A percentile compares a stretch with the other conserved stretches of the same genome.
Conservation (phyloP, 2,797 vertebrate genomes). For the Diplodus sargus region DNA sequence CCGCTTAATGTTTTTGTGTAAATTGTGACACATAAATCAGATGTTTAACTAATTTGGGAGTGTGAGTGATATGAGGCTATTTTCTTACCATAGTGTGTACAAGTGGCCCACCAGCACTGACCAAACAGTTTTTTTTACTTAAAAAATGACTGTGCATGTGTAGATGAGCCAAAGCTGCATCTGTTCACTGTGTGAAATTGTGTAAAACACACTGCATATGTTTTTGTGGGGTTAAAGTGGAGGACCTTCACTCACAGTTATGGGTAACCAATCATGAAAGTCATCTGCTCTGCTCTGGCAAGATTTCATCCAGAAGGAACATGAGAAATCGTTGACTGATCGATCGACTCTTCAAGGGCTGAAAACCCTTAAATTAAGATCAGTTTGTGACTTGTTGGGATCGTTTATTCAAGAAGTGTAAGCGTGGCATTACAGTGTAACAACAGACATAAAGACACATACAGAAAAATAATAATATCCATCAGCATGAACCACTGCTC, state of each 20-base stretch:
- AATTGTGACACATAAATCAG: constrained; percentile 36
- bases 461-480: constrained; percentile 12
- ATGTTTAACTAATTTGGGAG: constrained; percentile 33
- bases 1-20: constrained; percentile 16
- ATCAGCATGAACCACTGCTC: not conserved
- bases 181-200: not conserved
- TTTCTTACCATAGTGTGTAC: constrained; percentile 21
- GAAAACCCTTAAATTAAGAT: not conserved
- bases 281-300: not conserved
- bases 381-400: not conserved
- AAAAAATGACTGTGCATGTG: constrained; percentile 13
- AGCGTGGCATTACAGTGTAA: constrained; percentile 9
- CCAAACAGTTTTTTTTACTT: constrained; percentile 25
- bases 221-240: not conserved
- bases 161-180: constrained; percentile 25
- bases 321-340: not conserved
- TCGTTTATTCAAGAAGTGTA: constrained; percentile 26
- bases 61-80: constrained; percentile 3
- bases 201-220: constrained; percentile 5
- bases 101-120: constrained; percentile 15
- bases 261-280: not conserved
- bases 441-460: constrained; percentile 23
- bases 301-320: not conserved
- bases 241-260: not conserved
- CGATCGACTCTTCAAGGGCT: not conserved